Conservation (phyloP, 92 coral and sea anemone genomes). For the Blastomussa wellsi region DNA sequence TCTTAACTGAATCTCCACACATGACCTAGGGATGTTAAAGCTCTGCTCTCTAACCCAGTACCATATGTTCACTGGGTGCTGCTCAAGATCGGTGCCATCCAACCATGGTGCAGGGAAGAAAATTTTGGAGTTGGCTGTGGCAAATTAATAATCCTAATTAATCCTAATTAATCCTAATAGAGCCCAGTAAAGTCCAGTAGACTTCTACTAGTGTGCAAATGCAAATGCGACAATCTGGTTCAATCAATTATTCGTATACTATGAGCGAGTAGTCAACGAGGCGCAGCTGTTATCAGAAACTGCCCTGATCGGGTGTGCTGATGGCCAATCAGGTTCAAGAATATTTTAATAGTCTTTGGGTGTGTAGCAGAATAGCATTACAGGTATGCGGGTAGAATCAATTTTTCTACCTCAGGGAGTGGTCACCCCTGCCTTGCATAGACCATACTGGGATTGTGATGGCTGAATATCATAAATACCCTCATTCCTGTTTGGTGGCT, state of each 20-base stretch:
- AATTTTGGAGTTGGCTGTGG: slow-evolving; percentile 49
- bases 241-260: too few species aligned
- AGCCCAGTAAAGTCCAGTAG: not conserved
- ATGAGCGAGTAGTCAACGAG: too few species aligned
- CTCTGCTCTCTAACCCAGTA: slow-evolving; percentile 75
- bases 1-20: slow-evolving; percentile 54
- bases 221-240: too few species aligned
- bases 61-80: slow-evolving; percentile 77
- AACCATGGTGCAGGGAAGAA: slow-evolving; percentile 79
- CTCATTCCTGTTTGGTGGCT: not conserved
- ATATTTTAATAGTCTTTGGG: too few species aligned
- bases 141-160: not conserved
- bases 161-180: not conserved
- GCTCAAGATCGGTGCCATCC: slow-evolving; percentile 60
- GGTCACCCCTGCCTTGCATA: slow-evolving; percentile 19
- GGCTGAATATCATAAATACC: not conserved
- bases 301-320: too few species aligned
- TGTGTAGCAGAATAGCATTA: not conserved
- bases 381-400: slow-evolving; percentile 3
- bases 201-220: too few species aligned
- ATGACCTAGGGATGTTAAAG: slow-evolving; percentile 43
- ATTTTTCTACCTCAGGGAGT: slow-evolving; percentile 5
- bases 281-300: too few species aligned
- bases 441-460: not conserved
- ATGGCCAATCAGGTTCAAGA: too few species aligned